Conservation (phyloP, 2,888 invertebrate species). For the Ichneumon xanthorius region DNA sequence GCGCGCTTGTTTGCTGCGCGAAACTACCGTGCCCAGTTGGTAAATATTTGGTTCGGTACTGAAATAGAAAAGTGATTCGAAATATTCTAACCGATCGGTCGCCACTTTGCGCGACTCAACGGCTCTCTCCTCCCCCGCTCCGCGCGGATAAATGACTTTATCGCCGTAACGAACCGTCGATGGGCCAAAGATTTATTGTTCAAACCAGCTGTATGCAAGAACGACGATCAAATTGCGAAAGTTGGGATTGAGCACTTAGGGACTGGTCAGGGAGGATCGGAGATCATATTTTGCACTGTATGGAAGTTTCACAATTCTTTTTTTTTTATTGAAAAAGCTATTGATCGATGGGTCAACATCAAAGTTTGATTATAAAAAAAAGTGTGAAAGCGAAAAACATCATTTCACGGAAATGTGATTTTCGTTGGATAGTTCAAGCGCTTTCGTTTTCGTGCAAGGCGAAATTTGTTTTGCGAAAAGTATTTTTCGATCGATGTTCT, state of each 20-base stretch:
- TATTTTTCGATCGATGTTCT: background rate
- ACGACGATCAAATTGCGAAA: background rate
- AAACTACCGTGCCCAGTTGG: constrained; percentile 70
- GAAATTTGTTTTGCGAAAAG: background rate
- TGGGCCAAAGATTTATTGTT: background rate
- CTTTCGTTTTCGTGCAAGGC: background rate
- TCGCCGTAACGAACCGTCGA: background rate
- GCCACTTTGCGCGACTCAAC: constrained; percentile 37
- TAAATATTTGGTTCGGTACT: constrained; percentile 72
- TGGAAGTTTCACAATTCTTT: background rate
- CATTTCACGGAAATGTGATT: background rate
- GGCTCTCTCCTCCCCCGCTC: background rate
- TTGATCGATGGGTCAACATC: background rate
- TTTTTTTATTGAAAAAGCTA: background rate
- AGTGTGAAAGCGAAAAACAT: background rate
- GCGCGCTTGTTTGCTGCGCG: constrained; percentile 69
- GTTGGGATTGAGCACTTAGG: background rate
- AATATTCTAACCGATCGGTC: constrained; percentile 65
- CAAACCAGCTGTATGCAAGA: background rate
- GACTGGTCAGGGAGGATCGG: background rate
- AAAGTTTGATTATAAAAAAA: background rate
- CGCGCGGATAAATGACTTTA: background rate
- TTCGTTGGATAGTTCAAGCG: background rate
- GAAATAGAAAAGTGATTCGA: constrained; percentile 74
- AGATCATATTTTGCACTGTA: background rate